Conservation (phyloP, 30 jellyfish, hydroid and myxozoan genomes). For the Clytia hemisphaerica region DNA sequence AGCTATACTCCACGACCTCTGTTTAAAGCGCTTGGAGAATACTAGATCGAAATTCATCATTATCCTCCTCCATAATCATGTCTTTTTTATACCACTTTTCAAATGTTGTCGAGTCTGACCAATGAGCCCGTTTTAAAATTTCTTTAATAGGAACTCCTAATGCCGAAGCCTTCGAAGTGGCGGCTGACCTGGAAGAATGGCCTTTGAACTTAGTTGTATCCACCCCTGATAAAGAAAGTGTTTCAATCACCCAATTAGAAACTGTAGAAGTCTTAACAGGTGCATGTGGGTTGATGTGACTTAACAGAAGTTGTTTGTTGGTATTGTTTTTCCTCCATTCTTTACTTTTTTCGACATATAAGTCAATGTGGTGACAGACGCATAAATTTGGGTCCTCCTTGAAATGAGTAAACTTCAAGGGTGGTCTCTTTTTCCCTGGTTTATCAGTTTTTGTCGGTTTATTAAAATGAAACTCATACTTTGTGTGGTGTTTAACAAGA, state of each 20-base stretch:
- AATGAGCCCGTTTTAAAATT: background rate
- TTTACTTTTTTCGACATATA: background rate
- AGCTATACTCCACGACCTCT: too few species aligned
- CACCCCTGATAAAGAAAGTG: background rate
- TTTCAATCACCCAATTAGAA: background rate
- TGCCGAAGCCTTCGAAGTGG: too few species aligned
- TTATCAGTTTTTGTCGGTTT: background rate
- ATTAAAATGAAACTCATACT: background rate
- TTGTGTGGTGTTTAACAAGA: background rate
- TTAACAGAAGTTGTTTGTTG: background rate
- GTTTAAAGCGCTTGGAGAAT: too few species aligned
- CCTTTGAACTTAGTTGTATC: background rate
- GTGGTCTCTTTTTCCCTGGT: background rate
- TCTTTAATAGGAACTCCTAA: background rate
- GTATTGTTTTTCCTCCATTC: background rate
- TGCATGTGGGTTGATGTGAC: background rate
- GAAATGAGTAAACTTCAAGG: background rate
- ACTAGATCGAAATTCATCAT: too few species aligned
- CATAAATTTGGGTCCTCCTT: background rate
- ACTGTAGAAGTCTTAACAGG: background rate
- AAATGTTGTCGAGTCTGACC: background rate
- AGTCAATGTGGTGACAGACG: conserved; percentile 5
- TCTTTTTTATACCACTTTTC: background rate
- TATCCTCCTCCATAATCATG: too few species aligned
- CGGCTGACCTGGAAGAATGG: conserved; percentile 5